Percentiles rank a stretch among this genome's conserved stretches.
These are phyloP conservation scores for Paradoxurus hermaphroditus DNA, from an alignment of 2,113 vertebrate genomes.

Conservation along the genomic window DNA sequence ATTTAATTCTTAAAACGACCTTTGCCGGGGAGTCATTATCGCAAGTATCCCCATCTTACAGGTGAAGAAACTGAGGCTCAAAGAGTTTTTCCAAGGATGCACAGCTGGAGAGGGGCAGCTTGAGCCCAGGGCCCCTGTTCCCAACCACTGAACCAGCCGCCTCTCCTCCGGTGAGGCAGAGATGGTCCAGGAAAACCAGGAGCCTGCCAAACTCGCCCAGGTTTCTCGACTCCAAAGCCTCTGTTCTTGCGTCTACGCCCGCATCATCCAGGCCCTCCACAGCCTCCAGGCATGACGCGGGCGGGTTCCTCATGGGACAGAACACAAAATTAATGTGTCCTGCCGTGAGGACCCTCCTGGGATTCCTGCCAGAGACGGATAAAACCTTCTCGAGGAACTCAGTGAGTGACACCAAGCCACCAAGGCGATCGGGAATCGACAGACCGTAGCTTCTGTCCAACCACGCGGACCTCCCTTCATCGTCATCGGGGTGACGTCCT, in stretches of 20 bases:
- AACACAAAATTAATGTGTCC: not conserved
- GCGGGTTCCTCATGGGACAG: not conserved
- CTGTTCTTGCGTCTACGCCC: not conserved
- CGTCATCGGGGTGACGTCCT: not conserved
- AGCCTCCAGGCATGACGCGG: not conserved
- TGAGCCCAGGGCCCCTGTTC: not conserved
- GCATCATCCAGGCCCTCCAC: not conserved
- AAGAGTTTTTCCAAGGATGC: not conserved
- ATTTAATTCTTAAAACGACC: not conserved
- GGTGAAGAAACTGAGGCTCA: not conserved
- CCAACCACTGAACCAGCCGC: rapidly evolving
- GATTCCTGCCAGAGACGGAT: not conserved
- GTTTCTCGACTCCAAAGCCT: not conserved
- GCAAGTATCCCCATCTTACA: not conserved
- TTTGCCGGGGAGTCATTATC: rapidly evolving
- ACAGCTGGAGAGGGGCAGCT: not conserved
- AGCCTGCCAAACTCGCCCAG: rapidly evolving
- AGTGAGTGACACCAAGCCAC: not conserved
- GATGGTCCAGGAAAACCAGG: not conserved
- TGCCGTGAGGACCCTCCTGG: not conserved
- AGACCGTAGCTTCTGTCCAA: conserved; percentile 49
- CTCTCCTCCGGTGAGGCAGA: not conserved
- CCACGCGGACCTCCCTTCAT: not conserved
- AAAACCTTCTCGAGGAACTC: not conserved
- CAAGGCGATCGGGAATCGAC: not conserved